Conservation (phyloP, 2,113 vertebrate species). For the Caranx ignobilis region DNA sequence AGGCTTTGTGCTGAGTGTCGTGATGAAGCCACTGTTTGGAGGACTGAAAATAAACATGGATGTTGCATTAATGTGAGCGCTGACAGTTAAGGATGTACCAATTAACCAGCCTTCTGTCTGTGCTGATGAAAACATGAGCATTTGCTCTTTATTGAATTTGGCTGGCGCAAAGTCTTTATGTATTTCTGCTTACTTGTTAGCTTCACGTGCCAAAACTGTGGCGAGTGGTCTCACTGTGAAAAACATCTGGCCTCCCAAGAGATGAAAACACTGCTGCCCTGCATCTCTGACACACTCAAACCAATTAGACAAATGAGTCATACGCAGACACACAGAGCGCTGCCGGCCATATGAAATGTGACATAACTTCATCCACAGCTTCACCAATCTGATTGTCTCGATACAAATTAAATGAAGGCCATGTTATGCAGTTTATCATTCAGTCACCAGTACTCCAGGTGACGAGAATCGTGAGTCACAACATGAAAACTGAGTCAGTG, state of each 20-base stretch:
- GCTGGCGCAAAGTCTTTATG: not conserved
- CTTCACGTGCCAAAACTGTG: not conserved
- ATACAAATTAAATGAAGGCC: constrained; percentile 43
- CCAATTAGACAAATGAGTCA: constrained; percentile 58
- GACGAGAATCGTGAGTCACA: constrained; percentile 4
- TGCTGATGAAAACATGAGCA: not conserved
- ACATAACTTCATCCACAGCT: constrained; percentile 42
- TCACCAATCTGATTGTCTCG: constrained; percentile 42
- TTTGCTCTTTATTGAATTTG: constrained; percentile 15
- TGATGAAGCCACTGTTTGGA: not conserved
- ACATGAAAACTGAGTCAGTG: not conserved
- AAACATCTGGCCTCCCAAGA: constrained; percentile 47
- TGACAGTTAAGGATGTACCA: constrained; percentile 35
- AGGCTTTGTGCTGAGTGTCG: constrained; percentile 5
- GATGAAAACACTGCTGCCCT: constrained; percentile 20
- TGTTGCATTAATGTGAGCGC: constrained; percentile 11
- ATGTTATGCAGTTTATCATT: constrained; percentile 42
- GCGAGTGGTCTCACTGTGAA: constrained; percentile 11
- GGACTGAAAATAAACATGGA: constrained; percentile 33
- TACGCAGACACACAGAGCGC: constrained; percentile 18
- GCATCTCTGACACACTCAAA: constrained; percentile 35
- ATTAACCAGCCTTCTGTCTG: constrained; percentile 28
- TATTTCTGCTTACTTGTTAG: not conserved
- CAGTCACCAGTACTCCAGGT: constrained; percentile 5
- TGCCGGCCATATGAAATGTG: constrained; percentile 39